Evolutionary conservation across 2,113 vertebrate species (phyloP).

Genomic region (Malurus alboscapulatus): DNA sequence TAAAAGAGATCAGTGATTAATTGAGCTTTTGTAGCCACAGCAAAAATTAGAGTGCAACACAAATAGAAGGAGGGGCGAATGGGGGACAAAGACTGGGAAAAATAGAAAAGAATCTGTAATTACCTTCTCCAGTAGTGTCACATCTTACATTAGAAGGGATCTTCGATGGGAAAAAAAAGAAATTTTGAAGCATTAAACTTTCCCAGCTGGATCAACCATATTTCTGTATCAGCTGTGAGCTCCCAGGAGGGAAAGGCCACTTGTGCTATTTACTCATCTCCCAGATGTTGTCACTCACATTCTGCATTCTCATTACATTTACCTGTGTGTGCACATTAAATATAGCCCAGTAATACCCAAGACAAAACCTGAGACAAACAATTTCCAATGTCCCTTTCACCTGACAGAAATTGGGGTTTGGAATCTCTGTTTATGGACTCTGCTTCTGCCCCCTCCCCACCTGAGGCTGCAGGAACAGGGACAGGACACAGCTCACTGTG

Average conservation of each 20-base stretch:
- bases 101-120: background rate
- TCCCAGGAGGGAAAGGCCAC: background rate
- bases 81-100: background rate
- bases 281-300: background rate
- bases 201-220: constrained; percentile 30
- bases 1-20: constrained; percentile 37
- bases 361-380: background rate
- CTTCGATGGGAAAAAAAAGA: constrained; percentile 21
- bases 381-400: background rate
- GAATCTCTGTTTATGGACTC: background rate
- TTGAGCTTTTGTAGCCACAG: background rate
- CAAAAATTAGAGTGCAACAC: background rate
- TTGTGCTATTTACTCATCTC: constrained; percentile 8
- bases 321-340: background rate
- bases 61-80: background rate
- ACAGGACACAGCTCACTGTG: background rate
- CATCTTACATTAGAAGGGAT: background rate
- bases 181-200: constrained; percentile 49
- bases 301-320: background rate
- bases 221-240: background rate
- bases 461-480: fast-evolving
- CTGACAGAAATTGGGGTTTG: background rate
- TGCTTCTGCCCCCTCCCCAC: background rate
- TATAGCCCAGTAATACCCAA: background rate
- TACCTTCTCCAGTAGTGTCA: background rate